Base-by-base conservation (phyloP, 2,888 invertebrate genomes). In the Ferdinandea cuprea region DNA sequence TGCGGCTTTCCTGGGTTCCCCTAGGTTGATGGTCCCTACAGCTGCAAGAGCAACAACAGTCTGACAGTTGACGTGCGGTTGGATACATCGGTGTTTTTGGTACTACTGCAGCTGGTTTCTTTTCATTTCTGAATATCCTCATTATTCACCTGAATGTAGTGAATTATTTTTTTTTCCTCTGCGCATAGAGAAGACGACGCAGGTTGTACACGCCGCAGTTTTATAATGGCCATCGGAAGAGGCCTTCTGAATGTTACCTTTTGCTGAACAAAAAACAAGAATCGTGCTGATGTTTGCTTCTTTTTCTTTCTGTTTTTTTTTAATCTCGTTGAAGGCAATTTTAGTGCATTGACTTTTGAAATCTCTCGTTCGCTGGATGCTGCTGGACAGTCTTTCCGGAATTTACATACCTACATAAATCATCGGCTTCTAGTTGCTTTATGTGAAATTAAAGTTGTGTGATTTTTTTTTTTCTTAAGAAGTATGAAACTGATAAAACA, bases 311-410 rank as follows among this genome's bases (percentile, higher is more conserved):
- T n/a, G 3, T 44, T 74, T 65, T 56, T 19, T 54, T 50, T 54
- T 30, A 30, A 63, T 63, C 42, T 68, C 30, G 61, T 87, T 86
- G 85, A 86, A 86, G 86, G 87, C 86, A 86, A 87, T 86, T 86
- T 74, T 86, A 87, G 87, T 87, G 85, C 87, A 86, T 87, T 87
- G 87, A 87, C 87, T 87, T 83, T 69, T 73, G 8, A 68, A 81
- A 52, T 83, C 72, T 56, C 63, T 68, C 50, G 40, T 73, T 79
- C 66, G 21, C 8, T 61, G 56, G 48, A 48, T 42, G 42, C 37
- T 74, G 68, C 37, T 74, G 68, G 61, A 65, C 73, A 65, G 56
- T 54, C 21, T 32, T 21, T 8, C 4, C 28, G 54, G 13, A 19
- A 50, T 76, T 76, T 65, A 58, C 42, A 80, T 69, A 56, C 63